These are phyloP conservation scores for Sebastes reedi DNA, from an alignment of 2,797 vertebrate genomes.

Conservation along the genomic window DNA sequence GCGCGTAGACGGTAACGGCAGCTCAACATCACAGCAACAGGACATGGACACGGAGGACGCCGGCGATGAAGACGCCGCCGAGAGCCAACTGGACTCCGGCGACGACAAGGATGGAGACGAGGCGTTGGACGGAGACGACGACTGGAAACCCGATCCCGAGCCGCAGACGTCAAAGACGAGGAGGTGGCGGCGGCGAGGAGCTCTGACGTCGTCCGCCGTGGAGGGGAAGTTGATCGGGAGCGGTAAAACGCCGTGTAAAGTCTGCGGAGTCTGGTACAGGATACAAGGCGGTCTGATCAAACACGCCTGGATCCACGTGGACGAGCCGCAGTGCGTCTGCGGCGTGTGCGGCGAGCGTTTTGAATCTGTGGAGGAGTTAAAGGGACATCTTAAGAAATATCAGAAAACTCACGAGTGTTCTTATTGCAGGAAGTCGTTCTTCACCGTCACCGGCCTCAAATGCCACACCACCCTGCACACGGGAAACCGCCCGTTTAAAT, in stretches of 20 bases:
- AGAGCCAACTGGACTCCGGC: background rate
- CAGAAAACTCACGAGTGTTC: slow-evolving; percentile 37
- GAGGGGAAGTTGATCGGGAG: accelerated
- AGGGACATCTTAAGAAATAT: slow-evolving; percentile 11
- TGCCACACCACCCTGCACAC: slow-evolving; percentile 28
- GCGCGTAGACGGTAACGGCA: accelerated
- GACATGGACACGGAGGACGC: background rate
- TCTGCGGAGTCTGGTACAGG: slow-evolving; percentile 39
- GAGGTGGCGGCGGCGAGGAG: background rate
- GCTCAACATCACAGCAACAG: background rate
- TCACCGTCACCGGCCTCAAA: background rate
- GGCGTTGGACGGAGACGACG: background rate
- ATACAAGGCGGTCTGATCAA: slow-evolving; percentile 17
- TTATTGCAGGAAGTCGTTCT: slow-evolving; percentile 40
- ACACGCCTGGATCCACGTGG: slow-evolving; percentile 53
- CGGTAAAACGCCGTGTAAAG: slow-evolving; percentile 10
- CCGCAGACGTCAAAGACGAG: accelerated
- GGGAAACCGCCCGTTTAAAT: background rate
- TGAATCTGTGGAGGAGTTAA: background rate
- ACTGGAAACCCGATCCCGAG: slow-evolving; percentile 21
- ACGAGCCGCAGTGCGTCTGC: background rate
- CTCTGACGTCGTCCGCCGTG: accelerated
- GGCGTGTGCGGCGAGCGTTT: slow-evolving; percentile 30
- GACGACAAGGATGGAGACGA: background rate
- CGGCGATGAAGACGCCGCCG: background rate